Evolutionary conservation across 2,888 invertebrate genomes (phyloP).

Genomic region (Schizaphis graminum): DNA sequence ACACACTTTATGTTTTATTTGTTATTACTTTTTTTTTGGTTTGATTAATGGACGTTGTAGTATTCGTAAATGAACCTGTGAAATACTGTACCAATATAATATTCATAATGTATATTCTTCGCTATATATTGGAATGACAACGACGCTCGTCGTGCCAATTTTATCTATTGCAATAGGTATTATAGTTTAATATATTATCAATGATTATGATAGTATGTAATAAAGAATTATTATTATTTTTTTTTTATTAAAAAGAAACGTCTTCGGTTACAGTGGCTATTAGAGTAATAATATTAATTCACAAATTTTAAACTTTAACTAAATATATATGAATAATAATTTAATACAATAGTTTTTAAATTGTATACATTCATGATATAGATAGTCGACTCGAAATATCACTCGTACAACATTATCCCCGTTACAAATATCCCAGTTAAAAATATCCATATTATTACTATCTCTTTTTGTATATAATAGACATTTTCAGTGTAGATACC

Average conservation of each 20-base stretch:
- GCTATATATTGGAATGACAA: background rate
- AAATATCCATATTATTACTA: no score
- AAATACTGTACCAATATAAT: slow-evolving; percentile 4
- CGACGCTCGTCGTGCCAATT: background rate
- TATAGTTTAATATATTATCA: background rate
- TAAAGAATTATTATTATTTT: background rate
- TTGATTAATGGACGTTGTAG: slow-evolving; percentile 27
- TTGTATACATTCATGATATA: no score
- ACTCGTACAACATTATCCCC: no score
- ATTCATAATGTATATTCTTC: background rate
- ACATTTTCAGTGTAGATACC: no score
- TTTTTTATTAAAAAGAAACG: no score
- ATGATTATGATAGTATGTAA: background rate
- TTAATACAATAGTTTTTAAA: no score
- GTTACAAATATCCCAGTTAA: no score
- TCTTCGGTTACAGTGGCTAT: background rate
- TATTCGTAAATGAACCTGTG: background rate
- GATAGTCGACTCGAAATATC: no score
- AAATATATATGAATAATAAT: no score
- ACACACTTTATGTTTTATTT: background rate
- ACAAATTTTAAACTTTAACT: no score
- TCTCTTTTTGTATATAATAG: no score
- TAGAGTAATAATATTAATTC: background rate
- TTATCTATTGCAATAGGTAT: background rate
- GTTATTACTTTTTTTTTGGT: background rate